A percentile compares a stretch with the other conserved stretches of the same genome.
Evolutionary conservation across 2,797 vertebrate species (phyloP).

Genomic region (Eutrigla gurnardus): DNA sequence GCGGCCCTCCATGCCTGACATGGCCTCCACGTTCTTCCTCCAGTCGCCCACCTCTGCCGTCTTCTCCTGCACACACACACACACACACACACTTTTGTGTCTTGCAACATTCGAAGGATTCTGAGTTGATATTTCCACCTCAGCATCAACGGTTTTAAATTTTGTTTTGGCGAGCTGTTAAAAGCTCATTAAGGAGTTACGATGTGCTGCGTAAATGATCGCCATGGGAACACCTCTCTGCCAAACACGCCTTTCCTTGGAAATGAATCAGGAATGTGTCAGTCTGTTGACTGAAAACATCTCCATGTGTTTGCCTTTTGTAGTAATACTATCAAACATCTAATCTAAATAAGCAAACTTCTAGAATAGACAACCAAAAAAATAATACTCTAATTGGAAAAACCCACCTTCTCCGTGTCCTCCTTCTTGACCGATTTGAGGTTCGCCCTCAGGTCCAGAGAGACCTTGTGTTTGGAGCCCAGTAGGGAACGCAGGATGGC

Average conservation of each 20-base stretch:
- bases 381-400: too few species aligned
- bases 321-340: too few species aligned
- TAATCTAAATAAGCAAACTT: too few species aligned
- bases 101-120: too few species aligned
- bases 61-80: constrained; percentile 85
- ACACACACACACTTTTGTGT: neutral
- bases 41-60: constrained; percentile 95
- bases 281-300: neutral
- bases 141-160: neutral
- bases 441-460: constrained; percentile 95
- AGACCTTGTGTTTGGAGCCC: constrained; percentile 98
- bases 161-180: neutral
- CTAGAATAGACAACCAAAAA: too few species aligned
- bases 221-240: neutral
- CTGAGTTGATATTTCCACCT: neutral
- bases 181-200: neutral
- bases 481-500: constrained; percentile 96
- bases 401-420: constrained; percentile 93
- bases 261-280: neutral
- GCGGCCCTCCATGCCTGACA: constrained; percentile 98
- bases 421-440: constrained; percentile 99
- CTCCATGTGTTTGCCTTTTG: neutral
- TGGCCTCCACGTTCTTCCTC: constrained; percentile 98
- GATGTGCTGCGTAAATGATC: neutral
- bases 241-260: neutral